A percentile compares a stretch with the other conserved stretches of the same genome.
Conservation (phyloP, 2,113 vertebrate species). For the Pseudopipra pipra region DNA sequence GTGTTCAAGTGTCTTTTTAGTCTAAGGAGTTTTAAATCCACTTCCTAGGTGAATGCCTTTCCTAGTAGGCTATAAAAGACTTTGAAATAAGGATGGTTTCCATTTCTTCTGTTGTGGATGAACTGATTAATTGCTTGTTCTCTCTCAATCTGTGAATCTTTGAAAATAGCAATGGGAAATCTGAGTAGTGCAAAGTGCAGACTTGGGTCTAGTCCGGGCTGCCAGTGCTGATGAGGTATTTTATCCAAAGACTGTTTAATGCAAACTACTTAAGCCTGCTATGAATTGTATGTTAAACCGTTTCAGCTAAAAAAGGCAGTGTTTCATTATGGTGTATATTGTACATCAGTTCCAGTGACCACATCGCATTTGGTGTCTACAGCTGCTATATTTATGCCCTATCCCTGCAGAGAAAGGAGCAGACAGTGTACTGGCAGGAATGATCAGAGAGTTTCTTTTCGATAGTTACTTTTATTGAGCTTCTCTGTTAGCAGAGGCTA, state of each 20-base stretch:
- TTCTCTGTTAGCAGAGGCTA: not conserved
- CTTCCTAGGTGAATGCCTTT: not conserved
- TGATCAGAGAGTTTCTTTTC: not conserved
- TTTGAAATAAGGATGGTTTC: not conserved
- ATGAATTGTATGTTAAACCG: slow-evolving; percentile 12
- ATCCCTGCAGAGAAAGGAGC: not conserved
- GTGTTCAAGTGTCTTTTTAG: not conserved
- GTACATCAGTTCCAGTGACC: not conserved
- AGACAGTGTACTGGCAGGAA: not conserved
- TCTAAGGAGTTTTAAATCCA: not conserved
- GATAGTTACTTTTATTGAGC: not conserved
- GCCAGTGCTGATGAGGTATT: not conserved
- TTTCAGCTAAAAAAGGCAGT: slow-evolving; percentile 4
- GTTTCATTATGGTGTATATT: not conserved
- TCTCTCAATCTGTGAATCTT: not conserved
- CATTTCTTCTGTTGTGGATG: not conserved
- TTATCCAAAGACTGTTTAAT: not conserved
- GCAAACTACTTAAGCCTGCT: not conserved
- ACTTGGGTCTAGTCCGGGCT: not conserved
- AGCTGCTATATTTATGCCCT: slow-evolving; percentile 6
- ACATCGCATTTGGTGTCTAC: not conserved
- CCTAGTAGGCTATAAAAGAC: not conserved
- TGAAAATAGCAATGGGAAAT: slow-evolving; percentile 3
- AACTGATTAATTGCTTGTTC: not conserved
- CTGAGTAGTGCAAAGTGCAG: not conserved